Evolutionary conservation across 2,113 vertebrate species (phyloP), one percentile per base, ranked within the genome.

Genomic region (Oncorhynchus keta): DNA sequence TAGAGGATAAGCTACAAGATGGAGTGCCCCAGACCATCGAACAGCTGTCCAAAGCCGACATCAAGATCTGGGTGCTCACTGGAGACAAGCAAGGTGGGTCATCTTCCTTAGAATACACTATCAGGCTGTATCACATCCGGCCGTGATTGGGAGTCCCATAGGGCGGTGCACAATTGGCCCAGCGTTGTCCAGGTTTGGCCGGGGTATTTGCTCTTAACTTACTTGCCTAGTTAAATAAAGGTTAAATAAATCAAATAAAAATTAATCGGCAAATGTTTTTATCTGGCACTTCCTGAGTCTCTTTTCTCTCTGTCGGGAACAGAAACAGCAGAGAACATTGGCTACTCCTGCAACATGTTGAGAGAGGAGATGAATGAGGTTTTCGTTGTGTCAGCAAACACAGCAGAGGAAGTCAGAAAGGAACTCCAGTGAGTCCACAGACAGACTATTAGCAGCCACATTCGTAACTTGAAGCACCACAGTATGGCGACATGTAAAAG

Each of bases 1-100:
- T 99, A 69, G 97, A 99, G 87, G 97, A 99, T 92, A 98, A 98
- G 87, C 87, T 99, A n/a, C 97, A 99, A 78, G 95, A 97, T 0
- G 95, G 95, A 0, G 97, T 99, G 0, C 96, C 96, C 59, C 95
- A 98, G 88, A 97, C 96, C 28, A 95, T 98, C 9, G 90, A 94
- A 84, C 95, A 91, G 66, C 94, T 99, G 79, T 92, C 89, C 68
- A 95, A 94, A 91, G 97, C 97, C n/a, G 92, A 93, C 83, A 97
- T 98, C 81, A 99, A 97, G 88, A 94, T 98, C 70, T 98, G 97
- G 97, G 94, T 98, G 78, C 90, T 99, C 62, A 99, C 97, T 14
- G 97, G 97, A 32, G 97, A 99, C 86, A 99, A 99, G 81, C 97
- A 98, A 93, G 97, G 97, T 98, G 83, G 76, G 83, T 55, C 16